A percentile compares a stretch with the other conserved stretches of the same genome.
Conservation (phyloP, 2,888 invertebrate species). For the Pyralis farinalis region DNA sequence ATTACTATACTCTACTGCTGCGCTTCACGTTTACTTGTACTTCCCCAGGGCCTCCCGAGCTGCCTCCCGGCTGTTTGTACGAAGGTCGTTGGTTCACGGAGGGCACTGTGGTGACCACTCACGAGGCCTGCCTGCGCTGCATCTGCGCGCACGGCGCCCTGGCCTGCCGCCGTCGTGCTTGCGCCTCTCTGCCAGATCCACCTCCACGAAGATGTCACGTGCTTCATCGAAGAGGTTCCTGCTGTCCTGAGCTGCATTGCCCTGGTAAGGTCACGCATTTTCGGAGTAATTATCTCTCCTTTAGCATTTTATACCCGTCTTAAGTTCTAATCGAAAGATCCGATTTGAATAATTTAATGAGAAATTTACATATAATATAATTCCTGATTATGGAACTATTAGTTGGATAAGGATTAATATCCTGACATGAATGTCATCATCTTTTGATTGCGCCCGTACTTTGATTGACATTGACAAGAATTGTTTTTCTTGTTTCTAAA, state of each 20-base stretch:
- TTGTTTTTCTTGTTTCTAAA: no score
- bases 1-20: not conserved
- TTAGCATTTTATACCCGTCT: no score
- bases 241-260: constrained; percentile 90
- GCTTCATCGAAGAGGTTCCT: constrained; percentile 84
- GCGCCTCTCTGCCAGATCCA: constrained; percentile 87
- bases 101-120: constrained; percentile 84
- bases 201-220: constrained; percentile 88
- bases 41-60: constrained; percentile 18
- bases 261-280: constrained; percentile 75
- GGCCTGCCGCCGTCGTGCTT: constrained; percentile 88
- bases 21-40: not conserved
- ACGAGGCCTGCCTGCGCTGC: constrained; percentile 90
- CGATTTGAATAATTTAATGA: no score
- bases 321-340: no score
- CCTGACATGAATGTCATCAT: no score
- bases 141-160: constrained; percentile 86
- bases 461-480: no score
- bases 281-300: no score
- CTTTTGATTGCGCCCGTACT: no score
- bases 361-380: no score
- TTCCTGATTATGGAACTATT: no score
- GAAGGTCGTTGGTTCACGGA: constrained; percentile 85
- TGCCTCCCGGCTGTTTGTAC: constrained; percentile 84
- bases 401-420: no score